Percentiles rank a stretch among this genome's conserved stretches.
phyloP scores from a whole-genome alignment of 2,797 vertebrate genomes.

The Falco naumanni region DNA sequence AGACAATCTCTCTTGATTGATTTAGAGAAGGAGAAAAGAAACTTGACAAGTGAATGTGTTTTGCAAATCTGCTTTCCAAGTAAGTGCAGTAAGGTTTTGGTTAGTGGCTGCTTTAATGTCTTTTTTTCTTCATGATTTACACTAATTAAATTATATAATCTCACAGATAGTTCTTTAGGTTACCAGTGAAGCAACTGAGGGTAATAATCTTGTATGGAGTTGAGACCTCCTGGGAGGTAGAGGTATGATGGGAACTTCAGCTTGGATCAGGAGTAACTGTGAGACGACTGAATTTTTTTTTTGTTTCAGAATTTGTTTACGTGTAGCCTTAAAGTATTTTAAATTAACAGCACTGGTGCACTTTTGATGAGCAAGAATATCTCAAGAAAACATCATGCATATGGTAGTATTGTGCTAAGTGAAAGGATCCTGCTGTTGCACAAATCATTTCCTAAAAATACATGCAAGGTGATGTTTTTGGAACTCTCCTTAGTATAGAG shows the following conservation, averaged over 20 bases:
- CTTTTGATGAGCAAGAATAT: neutral
- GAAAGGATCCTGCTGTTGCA: neutral
- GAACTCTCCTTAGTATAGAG: neutral
- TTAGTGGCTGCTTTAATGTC: slow-evolving; percentile 6
- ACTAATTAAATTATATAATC: slow-evolving; percentile 9
- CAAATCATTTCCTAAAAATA: neutral
- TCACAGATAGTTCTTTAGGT: neutral
- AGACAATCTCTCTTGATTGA: neutral
- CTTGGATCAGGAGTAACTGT: neutral
- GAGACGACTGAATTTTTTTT: neutral
- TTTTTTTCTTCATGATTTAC: slow-evolving; percentile 56
- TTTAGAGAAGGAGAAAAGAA: neutral
- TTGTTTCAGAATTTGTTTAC: neutral
- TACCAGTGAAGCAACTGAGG: neutral
- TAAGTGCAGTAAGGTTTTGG: neutral
- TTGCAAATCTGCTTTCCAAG: neutral
- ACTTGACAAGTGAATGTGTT: neutral
- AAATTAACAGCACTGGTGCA: neutral
- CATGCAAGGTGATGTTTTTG: neutral
- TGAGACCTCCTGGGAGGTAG: neutral
- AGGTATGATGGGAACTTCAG: neutral
- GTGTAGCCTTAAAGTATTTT: neutral
- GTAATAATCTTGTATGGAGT: neutral
- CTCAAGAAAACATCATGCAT: accelerated
- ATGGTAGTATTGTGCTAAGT: neutral